phyloP scores from a whole-genome alignment of 2,888 invertebrate species.

The Phaedon cochleariae region DNA sequence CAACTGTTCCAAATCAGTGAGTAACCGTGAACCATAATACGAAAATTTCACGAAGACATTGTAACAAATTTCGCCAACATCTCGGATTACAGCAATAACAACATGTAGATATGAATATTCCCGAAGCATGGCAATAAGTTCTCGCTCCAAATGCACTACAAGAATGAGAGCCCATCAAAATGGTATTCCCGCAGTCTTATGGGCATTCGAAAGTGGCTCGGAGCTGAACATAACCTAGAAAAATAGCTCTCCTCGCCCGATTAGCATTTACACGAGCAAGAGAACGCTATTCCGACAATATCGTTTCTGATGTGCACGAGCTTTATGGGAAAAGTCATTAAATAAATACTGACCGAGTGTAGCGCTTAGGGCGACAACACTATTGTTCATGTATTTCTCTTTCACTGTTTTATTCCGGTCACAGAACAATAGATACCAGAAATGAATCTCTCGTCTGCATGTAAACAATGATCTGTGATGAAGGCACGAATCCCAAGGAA shows the following conservation, averaged over 20 bases:
- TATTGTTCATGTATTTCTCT: conserved; percentile 26
- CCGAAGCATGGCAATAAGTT: not conserved
- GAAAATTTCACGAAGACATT: too few species aligned
- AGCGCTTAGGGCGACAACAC: conserved; percentile 27
- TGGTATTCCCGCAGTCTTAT: not conserved
- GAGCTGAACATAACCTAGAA: conserved; percentile 21
- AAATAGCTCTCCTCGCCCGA: conserved; percentile 20
- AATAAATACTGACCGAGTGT: conserved; percentile 27
- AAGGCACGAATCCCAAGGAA: too few species aligned
- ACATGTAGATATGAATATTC: not conserved
- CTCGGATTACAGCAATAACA: too few species aligned
- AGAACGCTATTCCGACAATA: conserved; percentile 32
- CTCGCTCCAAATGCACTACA: conserved; percentile 5
- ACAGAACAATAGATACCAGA: not conserved
- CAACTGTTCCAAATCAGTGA: too few species aligned
- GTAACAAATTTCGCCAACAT: too few species aligned
- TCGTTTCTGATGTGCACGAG: conserved; percentile 29
- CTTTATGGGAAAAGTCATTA: conserved; percentile 27
- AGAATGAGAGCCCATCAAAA: conserved; percentile 14
- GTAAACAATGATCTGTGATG: too few species aligned
- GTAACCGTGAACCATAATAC: too few species aligned
- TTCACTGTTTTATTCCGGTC: conserved; percentile 7
- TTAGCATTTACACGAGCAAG: conserved; percentile 29
- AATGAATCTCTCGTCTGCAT: not conserved
- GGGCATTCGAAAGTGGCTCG: conserved; percentile 1